phyloP scores from a whole-genome alignment of 2,888 invertebrate genomes.

The Hemaris fuciformis region DNA sequence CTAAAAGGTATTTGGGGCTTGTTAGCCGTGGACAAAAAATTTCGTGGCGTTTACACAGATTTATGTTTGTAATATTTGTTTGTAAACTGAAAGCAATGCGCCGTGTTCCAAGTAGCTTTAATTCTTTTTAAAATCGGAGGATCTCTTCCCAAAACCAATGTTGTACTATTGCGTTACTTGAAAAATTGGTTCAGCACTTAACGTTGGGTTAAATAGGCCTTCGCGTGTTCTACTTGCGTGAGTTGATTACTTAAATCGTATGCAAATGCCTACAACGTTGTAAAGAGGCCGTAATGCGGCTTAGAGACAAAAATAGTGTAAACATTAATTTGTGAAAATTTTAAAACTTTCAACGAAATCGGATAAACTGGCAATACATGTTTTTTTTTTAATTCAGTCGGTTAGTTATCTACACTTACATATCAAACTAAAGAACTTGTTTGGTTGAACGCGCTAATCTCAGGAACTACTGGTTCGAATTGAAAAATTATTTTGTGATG shows the following conservation, averaged over 20 bases:
- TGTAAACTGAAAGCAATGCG: background rate
- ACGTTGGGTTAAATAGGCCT: slow-evolving; percentile 36
- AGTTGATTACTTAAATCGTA: slow-evolving; percentile 17
- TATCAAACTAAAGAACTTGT: no score
- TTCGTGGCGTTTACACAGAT: background rate
- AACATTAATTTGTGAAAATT: background rate
- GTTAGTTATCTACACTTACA: no score
- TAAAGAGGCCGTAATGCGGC: slow-evolving; percentile 7
- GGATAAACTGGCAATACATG: no score
- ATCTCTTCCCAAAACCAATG: no score
- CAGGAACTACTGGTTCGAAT: background rate
- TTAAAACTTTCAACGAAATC: background rate
- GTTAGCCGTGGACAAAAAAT: background rate
- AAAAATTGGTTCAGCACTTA: slow-evolving; percentile 8
- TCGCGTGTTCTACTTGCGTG: slow-evolving; percentile 45
- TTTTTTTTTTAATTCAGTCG: no score
- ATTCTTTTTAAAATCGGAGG: background rate
- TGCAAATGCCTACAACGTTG: slow-evolving; percentile 12
- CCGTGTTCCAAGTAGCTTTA: background rate
- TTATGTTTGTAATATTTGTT: background rate
- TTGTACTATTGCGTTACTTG: background rate
- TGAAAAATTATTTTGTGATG: no score
- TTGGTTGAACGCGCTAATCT: background rate
- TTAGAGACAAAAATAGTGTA: slow-evolving; percentile 1
- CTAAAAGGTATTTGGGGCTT: background rate